Evolutionary conservation across 2,888 invertebrate species (phyloP).

Genomic region (Agrilus mali): DNA sequence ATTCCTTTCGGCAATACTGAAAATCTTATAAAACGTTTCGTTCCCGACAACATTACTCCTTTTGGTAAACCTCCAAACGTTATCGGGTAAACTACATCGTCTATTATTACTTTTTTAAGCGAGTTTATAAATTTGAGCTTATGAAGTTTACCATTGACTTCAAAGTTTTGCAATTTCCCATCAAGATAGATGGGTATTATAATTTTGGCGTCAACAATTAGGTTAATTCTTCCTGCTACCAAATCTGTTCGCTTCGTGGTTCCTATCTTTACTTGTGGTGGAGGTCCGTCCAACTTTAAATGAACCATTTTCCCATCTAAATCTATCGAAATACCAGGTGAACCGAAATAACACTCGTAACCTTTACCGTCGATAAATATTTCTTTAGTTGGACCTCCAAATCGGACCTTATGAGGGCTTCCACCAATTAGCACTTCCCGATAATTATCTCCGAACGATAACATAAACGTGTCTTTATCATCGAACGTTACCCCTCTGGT

Average conservation of each 20-base stretch:
- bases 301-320: conserved; percentile 65
- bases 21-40: conserved; percentile 70
- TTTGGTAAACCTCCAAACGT: conserved; percentile 78
- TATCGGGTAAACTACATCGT: conserved; percentile 63
- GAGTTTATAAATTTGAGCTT: conserved; percentile 72
- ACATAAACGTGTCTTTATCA: conserved; percentile 55
- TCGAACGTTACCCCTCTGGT: conserved; percentile 62
- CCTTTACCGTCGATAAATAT: conserved; percentile 78
- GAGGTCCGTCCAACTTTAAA: conserved; percentile 77
- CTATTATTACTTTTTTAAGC: conserved; percentile 61
- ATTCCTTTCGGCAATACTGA: conserved; percentile 64
- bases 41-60: conserved; percentile 59
- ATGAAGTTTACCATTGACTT: conserved; percentile 56
- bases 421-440: conserved; percentile 63
- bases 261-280: conserved; percentile 89
- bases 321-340: conserved; percentile 68
- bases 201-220: conserved; percentile 69
- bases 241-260: conserved; percentile 64
- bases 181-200: conserved; percentile 74
- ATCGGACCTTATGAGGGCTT: conserved; percentile 61
- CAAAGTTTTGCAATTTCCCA: conserved; percentile 68
- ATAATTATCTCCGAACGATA: conserved; percentile 55
- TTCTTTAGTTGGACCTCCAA: conserved; percentile 88
- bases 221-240: conserved; percentile 71
- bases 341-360: conserved; percentile 89